A percentile compares a stretch with the other conserved stretches of the same genome.
Evolutionary conservation across 64 coral and sea anemone genomes (phyloP).

Genomic region (Acropora tenuis): DNA sequence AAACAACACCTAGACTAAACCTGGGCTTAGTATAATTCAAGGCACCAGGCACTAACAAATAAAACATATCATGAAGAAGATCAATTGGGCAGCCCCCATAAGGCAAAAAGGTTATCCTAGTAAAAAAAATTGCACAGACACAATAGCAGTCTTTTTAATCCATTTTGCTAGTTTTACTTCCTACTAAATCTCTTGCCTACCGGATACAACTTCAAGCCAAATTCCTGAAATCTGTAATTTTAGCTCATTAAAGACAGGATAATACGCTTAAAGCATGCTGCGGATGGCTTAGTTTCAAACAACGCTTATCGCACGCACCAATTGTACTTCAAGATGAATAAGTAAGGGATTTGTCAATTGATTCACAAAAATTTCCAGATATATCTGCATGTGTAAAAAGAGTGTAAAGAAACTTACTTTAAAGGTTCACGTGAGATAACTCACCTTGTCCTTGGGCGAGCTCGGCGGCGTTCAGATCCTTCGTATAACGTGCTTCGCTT

Average conservation of each 20-base stretch:
- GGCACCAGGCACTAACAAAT: no score
- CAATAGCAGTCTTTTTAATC: no score
- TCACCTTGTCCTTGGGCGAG: not conserved
- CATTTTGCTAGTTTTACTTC: no score
- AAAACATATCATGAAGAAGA: no score
- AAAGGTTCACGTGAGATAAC: not conserved
- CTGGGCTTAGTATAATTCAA: no score
- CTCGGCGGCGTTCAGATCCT: not conserved
- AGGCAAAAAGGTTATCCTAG: no score
- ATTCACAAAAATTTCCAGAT: not conserved
- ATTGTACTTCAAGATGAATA: not conserved
- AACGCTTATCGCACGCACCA: not conserved
- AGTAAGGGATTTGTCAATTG: constrained; percentile 1
- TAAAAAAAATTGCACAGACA: no score
- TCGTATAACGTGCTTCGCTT: constrained; percentile 26
- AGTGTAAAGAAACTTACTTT: constrained; percentile 10
- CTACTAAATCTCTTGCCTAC: no score
- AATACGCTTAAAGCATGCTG: no score
- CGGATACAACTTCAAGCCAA: not conserved
- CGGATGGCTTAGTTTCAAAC: constrained; percentile 5
- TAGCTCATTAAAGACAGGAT: not conserved
- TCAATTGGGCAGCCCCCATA: no score
- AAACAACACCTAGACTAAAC: no score
- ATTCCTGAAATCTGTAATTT: not conserved
- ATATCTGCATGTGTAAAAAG: no score